These are phyloP conservation scores for Sus scrofa DNA, from an alignment of 2,113 vertebrate species.

Conservation along the genomic window T2T-Sscrofa CM000826.6:39529501-39530000, in stretches of 20 bases:
- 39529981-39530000: background rate
- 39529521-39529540: background rate
- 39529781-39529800: background rate
- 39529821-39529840: background rate
- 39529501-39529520: background rate
- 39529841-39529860: background rate
- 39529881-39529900: background rate
- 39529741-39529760: background rate
- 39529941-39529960: background rate
- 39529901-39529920: background rate
- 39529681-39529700: background rate
- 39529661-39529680: background rate
- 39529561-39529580: background rate
- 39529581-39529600: background rate
- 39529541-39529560: background rate
- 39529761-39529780: background rate
- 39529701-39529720: background rate
- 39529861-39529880: background rate
- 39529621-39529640: background rate
- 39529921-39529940: background rate
- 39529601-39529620: background rate
- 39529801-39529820: background rate
- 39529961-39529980: background rate
- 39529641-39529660: background rate
- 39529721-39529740: background rate